These are phyloP conservation scores for Oreonectes daqikongensis DNA, from an alignment of 2,797 vertebrate genomes.

Conservation along the genomic window DNA sequence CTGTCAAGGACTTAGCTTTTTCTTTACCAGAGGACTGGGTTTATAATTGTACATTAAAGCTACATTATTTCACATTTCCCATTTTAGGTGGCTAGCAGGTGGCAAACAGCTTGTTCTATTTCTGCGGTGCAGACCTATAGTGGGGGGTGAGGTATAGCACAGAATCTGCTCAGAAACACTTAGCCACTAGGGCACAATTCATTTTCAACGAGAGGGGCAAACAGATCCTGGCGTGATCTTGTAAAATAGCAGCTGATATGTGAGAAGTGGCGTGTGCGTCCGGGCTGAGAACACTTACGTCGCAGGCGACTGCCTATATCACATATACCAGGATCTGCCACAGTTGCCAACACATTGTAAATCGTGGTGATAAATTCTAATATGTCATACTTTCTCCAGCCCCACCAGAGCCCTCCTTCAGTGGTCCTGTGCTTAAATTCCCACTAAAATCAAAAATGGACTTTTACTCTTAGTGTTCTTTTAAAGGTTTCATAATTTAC, in stretches of 20 bases:
- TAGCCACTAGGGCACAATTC: not conserved
- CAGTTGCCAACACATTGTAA: not conserved
- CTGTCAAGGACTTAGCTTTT: constrained; percentile 58
- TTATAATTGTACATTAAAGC: too few species aligned
- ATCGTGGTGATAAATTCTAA: not conserved
- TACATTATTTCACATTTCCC: too few species aligned
- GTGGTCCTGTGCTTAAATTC: not conserved
- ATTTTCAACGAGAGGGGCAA: not conserved
- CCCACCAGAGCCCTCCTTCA: not conserved
- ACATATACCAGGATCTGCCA: not conserved
- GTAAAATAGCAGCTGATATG: not conserved
- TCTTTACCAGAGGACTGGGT: not conserved
- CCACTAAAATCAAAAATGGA: not conserved
- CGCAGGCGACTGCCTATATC: not conserved
- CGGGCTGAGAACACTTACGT: not conserved
- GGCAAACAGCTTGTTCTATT: not conserved
- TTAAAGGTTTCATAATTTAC: too few species aligned
- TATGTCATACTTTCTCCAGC: not conserved
- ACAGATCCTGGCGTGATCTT: not conserved
- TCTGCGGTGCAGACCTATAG: not conserved
- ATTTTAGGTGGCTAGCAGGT: not conserved
- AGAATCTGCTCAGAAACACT: not conserved
- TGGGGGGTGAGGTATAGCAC: not conserved
- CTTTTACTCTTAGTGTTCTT: not conserved
- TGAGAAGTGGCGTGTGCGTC: not conserved